Percentiles rank a stretch among this genome's conserved stretches.
Conservation (phyloP, 2,113 vertebrate genomes). For the Taurulus bubalis region DNA sequence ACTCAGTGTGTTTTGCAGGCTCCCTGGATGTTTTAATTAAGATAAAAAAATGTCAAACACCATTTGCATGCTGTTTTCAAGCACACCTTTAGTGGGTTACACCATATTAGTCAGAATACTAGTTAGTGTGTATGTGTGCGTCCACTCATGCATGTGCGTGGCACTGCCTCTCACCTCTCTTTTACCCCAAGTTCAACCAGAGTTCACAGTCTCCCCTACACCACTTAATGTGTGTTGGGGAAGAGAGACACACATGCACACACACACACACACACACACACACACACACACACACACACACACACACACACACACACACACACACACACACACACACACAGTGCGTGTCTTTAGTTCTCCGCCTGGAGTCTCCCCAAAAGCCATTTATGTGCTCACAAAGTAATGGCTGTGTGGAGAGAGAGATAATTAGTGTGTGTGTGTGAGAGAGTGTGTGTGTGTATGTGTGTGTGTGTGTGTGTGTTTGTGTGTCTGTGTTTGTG, state of each 20-base stretch:
- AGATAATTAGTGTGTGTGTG: slow-evolving; percentile 59
- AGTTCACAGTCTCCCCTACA: slow-evolving; percentile 79
- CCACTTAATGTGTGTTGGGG: slow-evolving; percentile 64
- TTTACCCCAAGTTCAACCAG: slow-evolving; percentile 81
- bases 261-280: not conserved
- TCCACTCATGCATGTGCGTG: slow-evolving; percentile 48
- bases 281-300: slow-evolving; percentile 1
- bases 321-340: not conserved
- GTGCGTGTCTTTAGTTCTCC: slow-evolving; percentile 31
- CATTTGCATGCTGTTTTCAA: slow-evolving; percentile 9
- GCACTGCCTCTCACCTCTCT: slow-evolving; percentile 75
- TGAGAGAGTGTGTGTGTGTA: slow-evolving; percentile 33
- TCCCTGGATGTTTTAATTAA: slow-evolving; percentile 6
- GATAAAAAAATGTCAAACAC: not conserved
- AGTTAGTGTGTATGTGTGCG: slow-evolving; percentile 12
- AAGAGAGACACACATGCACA: slow-evolving; percentile 24
- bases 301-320: slow-evolving; percentile 1
- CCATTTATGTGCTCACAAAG: slow-evolving; percentile 71
- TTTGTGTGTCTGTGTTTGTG: too few species aligned
- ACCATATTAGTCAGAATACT: slow-evolving; percentile 1
- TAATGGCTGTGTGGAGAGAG: slow-evolving; percentile 59
- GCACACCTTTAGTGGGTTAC: not conserved
- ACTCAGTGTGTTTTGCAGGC: not conserved
- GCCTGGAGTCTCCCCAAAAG: slow-evolving; percentile 76
- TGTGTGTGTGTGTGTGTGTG: slow-evolving; percentile 27